Base-by-base conservation (phyloP, 2,888 invertebrate genomes). In the Synergus itoensis region DNA sequence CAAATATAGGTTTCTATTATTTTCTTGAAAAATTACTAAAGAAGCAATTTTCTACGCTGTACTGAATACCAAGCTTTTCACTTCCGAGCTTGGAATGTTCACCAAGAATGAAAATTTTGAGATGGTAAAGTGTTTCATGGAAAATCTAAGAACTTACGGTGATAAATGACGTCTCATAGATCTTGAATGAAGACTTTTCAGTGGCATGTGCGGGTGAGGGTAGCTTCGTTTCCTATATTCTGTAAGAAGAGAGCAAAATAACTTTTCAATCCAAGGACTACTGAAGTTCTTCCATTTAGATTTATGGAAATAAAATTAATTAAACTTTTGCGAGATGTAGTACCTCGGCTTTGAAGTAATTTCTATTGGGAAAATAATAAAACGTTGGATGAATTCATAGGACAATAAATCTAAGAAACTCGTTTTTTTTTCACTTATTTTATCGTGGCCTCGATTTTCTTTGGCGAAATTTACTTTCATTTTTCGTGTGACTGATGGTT, bases 221-320 rank as follows among this genome's bases (percentile, higher is more conserved):
- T 95, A 95, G 88, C 94, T 94, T 89, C 93, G 93, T 87, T 94
- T 94, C 60, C 95, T 93, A 88, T 95, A 95, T 90, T 94, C 95
- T 95, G 91, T 9, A 57, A 69, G 28, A 36, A 28, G 28, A 40
- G 16, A 62, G 90, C 91, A 80, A 80, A 87, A 85, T 79, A 73
- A 48, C 14, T 69, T 48, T 14, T 48, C 7, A 69, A 28, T 69
- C 7, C 18, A 28, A 69, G 21, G 18, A 43, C 67, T 45, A 45
- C 9, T 3, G 16, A 36, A 64, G 36, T n/a, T 16, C 16, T 64
- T 64, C 12, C 1, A 43, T 40, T 36, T 36, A 36, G 36, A 65
- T 0, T 12, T 65, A 43, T 9, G n/a, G 7, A 43, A n/a, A n/a
- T 43, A n/a, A n/a, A 40, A 65, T 63, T 8, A 53, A 53, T 16